These are phyloP conservation scores for Sphaerodactylus townsendi DNA, from an alignment of 2,113 vertebrate genomes.

Conservation along the genomic window DNA sequence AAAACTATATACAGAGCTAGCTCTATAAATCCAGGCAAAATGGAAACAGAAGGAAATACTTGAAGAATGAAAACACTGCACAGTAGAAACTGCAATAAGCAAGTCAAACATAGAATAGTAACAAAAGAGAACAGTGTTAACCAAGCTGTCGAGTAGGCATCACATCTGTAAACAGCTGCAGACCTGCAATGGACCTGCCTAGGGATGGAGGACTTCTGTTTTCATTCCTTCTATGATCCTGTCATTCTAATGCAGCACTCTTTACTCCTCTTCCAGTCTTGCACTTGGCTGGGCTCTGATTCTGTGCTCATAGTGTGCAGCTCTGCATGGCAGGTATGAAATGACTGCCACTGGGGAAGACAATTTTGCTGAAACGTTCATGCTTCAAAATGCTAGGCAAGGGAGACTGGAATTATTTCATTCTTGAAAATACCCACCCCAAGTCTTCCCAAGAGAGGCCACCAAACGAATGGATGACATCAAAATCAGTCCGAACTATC, in stretches of 20 bases:
- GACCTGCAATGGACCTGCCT: not conserved
- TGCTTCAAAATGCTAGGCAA: constrained; percentile 1
- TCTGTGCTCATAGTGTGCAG: not conserved
- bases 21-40: not conserved
- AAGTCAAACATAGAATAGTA: not conserved
- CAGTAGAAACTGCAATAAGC: not conserved
- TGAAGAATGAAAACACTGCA: not conserved
- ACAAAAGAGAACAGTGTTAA: not conserved
- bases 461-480: not conserved
- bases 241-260: not conserved
- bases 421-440: not conserved
- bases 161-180: not conserved
- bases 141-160: not conserved
- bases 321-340: not conserved
- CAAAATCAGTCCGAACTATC: not conserved
- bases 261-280: not conserved
- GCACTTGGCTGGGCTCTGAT: not conserved
- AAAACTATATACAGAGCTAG: not conserved
- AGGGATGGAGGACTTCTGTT: too few relatives aligned
- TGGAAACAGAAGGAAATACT: not conserved
- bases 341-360: not conserved
- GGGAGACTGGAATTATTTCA: not conserved
- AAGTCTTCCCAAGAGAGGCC: not conserved
- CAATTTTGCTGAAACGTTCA: not conserved
- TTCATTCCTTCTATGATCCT: not conserved